These are phyloP conservation scores for Rhodophaea formosa DNA, from an alignment of 2,888 invertebrate genomes.

Conservation along the genomic window DNA sequence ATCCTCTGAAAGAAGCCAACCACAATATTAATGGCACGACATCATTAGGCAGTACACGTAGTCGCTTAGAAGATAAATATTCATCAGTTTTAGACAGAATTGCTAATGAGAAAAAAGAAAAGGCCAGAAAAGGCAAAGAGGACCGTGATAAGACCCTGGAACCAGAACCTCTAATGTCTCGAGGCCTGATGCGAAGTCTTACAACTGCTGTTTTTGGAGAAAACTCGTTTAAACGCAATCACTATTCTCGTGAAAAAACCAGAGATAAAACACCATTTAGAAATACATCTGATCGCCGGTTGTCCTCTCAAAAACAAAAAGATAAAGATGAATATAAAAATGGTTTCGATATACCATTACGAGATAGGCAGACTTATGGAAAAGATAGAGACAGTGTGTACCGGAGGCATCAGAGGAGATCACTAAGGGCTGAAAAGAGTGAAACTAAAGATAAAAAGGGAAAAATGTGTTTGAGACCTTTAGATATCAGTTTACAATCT, in stretches of 20 bases:
- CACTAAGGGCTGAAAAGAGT: slow-evolving; percentile 83
- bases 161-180: slow-evolving; percentile 74
- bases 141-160: slow-evolving; percentile 87
- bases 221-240: slow-evolving; percentile 75
- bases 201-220: slow-evolving; percentile 87
- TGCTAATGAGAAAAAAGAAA: slow-evolving; percentile 81
- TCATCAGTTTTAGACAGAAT: slow-evolving; percentile 87
- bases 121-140: slow-evolving; percentile 72
- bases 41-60: slow-evolving; percentile 81
- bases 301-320: slow-evolving; percentile 63
- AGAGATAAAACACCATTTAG: slow-evolving; percentile 85
- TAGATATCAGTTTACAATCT: slow-evolving; percentile 74
- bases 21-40: slow-evolving; percentile 66
- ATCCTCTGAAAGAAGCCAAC: slow-evolving; percentile 73
- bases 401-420: slow-evolving; percentile 77
- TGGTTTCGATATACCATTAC: slow-evolving; percentile 56
- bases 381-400: slow-evolving; percentile 78
- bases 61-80: slow-evolving; percentile 89
- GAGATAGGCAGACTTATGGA: slow-evolving; percentile 56
- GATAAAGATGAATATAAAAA: slow-evolving; percentile 64
- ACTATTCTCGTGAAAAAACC: slow-evolving; percentile 81
- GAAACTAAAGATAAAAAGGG: slow-evolving; percentile 79
- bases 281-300: slow-evolving; percentile 68
- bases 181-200: slow-evolving; percentile 84
- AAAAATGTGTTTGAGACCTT: slow-evolving; percentile 76